A percentile compares a stretch with the other conserved stretches of the same genome.
phyloP scores from a whole-genome alignment of 2,797 vertebrate genomes.

The Netta rufina region DNA sequence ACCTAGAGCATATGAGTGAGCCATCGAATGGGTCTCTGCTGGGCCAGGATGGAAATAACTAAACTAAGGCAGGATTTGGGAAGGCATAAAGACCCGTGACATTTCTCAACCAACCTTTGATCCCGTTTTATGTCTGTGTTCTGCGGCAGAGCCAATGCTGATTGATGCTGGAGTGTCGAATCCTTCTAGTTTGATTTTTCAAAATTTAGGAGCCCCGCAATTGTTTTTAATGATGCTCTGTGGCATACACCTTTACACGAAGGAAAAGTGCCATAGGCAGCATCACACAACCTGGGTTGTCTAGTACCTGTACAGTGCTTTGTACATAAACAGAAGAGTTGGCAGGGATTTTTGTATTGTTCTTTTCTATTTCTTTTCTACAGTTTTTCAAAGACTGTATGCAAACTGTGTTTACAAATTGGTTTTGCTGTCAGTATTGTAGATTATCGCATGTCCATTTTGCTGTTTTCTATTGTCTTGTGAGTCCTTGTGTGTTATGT shows the following conservation, averaged over 20 bases:
- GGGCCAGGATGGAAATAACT: not conserved
- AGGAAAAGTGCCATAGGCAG: constrained; percentile 35
- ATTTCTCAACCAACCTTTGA: not conserved
- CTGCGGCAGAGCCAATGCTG: not conserved
- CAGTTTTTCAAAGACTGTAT: no score
- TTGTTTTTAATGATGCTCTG: not conserved
- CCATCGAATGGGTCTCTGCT: not conserved
- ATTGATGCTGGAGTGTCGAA: not conserved
- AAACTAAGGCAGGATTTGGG: not conserved
- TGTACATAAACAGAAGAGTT: no score
- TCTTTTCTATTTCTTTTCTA: no score
- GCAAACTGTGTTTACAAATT: no score
- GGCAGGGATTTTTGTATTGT: no score
- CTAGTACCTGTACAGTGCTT: no score
- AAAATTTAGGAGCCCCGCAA: not conserved
- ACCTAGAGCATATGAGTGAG: not conserved
- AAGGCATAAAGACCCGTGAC: not conserved
- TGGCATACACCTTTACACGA: not conserved
- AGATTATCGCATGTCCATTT: no score
- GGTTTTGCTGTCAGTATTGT: no score
- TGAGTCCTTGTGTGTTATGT: no score
- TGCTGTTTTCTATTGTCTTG: no score
- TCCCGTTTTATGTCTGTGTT: not conserved
- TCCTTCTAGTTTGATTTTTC: not conserved
- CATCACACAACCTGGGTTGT: constrained; percentile 41